A percentile compares a stretch with the other conserved stretches of the same genome.
These are phyloP conservation scores for Apodemia duryi DNA, from an alignment of 2,888 invertebrate genomes.

Conservation along the genomic window DNA sequence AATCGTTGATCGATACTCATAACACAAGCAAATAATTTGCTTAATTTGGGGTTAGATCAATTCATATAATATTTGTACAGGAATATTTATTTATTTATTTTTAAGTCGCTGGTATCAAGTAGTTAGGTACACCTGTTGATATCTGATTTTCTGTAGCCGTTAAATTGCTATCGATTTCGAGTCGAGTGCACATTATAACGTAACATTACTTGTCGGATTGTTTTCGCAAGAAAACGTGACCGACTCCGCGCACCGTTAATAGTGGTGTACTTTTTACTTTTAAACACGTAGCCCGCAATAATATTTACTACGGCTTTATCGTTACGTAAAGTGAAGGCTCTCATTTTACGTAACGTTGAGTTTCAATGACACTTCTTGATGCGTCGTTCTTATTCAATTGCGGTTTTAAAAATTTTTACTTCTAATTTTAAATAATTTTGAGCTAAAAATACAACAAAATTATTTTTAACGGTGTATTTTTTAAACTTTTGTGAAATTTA, in stretches of 20 bases:
- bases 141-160: no score
- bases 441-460: no score
- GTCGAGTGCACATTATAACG: neutral
- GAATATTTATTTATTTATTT: no score
- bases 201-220: neutral
- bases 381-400: neutral
- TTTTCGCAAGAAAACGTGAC: conserved; percentile 4
- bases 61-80: no score
- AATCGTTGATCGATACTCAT: no score
- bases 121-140: no score
- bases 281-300: neutral
- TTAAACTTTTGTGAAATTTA: no score
- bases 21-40: no score
- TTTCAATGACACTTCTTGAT: conserved; percentile 2
- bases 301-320: neutral
- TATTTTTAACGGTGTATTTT: no score
- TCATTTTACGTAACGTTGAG: neutral
- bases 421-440: no score
- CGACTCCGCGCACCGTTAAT: neutral
- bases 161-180: neutral
- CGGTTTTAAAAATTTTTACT: neutral
- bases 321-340: conserved; percentile 11
- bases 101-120: no score
- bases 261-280: neutral
- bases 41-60: no score